phyloP scores from a whole-genome alignment of 2,888 invertebrate species.

The Drosophila emarginata region DNA sequence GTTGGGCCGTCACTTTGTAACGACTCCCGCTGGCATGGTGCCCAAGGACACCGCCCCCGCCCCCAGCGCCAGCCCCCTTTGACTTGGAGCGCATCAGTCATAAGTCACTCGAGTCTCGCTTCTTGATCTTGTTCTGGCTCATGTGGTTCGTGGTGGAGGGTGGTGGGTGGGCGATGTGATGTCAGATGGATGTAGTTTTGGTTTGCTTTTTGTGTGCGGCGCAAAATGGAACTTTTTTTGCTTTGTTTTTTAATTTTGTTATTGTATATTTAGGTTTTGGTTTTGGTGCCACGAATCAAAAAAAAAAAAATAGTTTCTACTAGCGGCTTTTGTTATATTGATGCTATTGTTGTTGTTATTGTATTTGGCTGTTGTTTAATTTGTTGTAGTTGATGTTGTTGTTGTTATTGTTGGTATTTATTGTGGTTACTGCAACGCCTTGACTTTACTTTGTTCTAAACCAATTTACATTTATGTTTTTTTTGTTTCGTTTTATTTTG shows the following conservation, averaged over 20 bases:
- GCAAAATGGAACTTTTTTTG: slow-evolving; percentile 58
- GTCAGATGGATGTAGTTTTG: slow-evolving; percentile 52
- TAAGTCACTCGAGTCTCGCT: slow-evolving; percentile 82
- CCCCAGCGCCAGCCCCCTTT: slow-evolving; percentile 66
- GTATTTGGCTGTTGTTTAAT: slow-evolving; percentile 32
- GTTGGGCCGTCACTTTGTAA: slow-evolving; percentile 80
- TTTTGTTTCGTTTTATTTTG: slow-evolving; percentile 35
- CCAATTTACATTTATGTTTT: slow-evolving; percentile 72
- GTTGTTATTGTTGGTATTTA: slow-evolving; percentile 30
- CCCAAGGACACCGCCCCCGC: slow-evolving; percentile 57
- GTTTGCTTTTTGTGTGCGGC: slow-evolving; percentile 61
- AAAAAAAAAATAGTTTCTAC: slow-evolving; percentile 46
- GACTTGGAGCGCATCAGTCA: slow-evolving; percentile 82
- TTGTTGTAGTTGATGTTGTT: slow-evolving; percentile 40
- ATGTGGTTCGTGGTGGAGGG: slow-evolving; percentile 68
- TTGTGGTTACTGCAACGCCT: slow-evolving; percentile 53
- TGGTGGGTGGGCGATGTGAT: slow-evolving; percentile 57
- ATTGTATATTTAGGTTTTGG: slow-evolving; percentile 26
- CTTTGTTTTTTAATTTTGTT: slow-evolving; percentile 22
- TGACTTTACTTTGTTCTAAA: slow-evolving; percentile 44
- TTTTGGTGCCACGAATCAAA: slow-evolving; percentile 59
- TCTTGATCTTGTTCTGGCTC: slow-evolving; percentile 81
- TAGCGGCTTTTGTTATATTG: slow-evolving; percentile 48
- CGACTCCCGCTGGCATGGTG: slow-evolving; percentile 79
- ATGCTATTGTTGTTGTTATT: slow-evolving; percentile 36